phyloP scores from a whole-genome alignment of 2,797 vertebrate genomes.

The Lutjanus campechanus region DNA sequence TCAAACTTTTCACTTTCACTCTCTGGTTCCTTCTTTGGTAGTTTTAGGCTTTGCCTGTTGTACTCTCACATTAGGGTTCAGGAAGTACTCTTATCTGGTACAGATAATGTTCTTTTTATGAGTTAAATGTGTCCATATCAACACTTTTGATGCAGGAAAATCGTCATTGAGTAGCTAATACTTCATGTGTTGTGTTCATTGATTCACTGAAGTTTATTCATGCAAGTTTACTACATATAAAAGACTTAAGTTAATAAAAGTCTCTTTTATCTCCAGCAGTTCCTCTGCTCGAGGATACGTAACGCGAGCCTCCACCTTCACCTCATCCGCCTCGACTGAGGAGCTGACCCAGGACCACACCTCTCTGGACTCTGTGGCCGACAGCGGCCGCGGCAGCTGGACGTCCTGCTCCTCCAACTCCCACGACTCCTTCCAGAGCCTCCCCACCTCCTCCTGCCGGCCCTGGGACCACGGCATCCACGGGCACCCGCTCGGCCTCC shows the following conservation, averaged over 20 bases:
- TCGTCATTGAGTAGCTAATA: too few relatives aligned
- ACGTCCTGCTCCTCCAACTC: slow-evolving; percentile 97
- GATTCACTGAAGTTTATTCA: too few relatives aligned
- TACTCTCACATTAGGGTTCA: not conserved
- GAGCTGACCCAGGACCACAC: slow-evolving; percentile 92
- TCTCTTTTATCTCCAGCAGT: slow-evolving; percentile 30
- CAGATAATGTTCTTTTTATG: too few relatives aligned
- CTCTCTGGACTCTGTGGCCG: slow-evolving; percentile 87
- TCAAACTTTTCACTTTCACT: not conserved
- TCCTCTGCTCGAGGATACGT: slow-evolving; percentile 80
- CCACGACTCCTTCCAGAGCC: slow-evolving; percentile 95
- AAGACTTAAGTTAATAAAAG: too few relatives aligned
- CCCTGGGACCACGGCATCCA: slow-evolving; percentile 87
- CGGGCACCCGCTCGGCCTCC: slow-evolving; percentile 71
- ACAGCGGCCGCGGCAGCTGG: slow-evolving; percentile 97
- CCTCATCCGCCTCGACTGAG: slow-evolving; percentile 89
- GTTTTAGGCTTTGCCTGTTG: not conserved
- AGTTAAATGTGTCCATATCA: too few relatives aligned
- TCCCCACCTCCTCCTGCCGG: slow-evolving; percentile 88
- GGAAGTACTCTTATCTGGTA: too few relatives aligned
- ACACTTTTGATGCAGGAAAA: too few relatives aligned
- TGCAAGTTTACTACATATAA: too few relatives aligned
- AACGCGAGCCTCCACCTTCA: slow-evolving; percentile 84
- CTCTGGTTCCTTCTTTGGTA: not conserved
- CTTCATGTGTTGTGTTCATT: too few relatives aligned